These are phyloP conservation scores for Ptychochromis oligacanthus DNA, from an alignment of 2,113 vertebrate species.

Conservation along the genomic window DNA sequence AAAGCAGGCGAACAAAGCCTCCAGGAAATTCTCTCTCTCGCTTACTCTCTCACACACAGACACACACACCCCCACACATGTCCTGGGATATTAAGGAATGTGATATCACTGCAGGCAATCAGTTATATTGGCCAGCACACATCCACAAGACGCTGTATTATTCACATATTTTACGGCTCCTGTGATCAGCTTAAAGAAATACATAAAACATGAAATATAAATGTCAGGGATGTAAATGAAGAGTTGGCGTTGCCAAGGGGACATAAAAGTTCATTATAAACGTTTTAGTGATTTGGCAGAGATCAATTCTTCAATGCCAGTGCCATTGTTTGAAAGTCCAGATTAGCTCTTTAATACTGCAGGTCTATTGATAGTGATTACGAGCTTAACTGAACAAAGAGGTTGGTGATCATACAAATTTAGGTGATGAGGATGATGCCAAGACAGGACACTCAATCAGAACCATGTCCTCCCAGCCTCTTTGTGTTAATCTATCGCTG, in stretches of 20 bases:
- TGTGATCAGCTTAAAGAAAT: constrained; percentile 51
- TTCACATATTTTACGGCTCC: constrained; percentile 46
- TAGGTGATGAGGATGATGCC: constrained; percentile 9
- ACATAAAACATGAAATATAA: constrained; percentile 67
- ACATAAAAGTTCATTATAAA: constrained; percentile 47
- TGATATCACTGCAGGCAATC: constrained; percentile 43
- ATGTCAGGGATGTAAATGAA: constrained; percentile 48
- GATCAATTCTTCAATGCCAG: constrained; percentile 35
- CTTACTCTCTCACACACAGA: background rate
- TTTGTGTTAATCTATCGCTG: background rate
- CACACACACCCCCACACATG: background rate
- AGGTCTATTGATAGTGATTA: constrained; percentile 56
- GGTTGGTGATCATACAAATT: constrained; percentile 29
- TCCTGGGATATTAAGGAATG: constrained; percentile 49
- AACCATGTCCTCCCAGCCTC: background rate
- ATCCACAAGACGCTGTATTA: constrained; percentile 50
- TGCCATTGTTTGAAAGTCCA: constrained; percentile 30
- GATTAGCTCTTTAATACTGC: constrained; percentile 34
- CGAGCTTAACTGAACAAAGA: constrained; percentile 58
- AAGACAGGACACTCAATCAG: constrained; percentile 12
- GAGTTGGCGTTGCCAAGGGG: constrained; percentile 27
- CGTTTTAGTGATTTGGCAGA: constrained; percentile 49
- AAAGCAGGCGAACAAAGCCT: constrained; percentile 59
- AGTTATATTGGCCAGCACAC: constrained; percentile 39
- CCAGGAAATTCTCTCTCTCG: constrained; percentile 11